These are phyloP conservation scores for Rapana venosa DNA, from an alignment of 2,888 invertebrate genomes.

Conservation along the genomic window DNA sequence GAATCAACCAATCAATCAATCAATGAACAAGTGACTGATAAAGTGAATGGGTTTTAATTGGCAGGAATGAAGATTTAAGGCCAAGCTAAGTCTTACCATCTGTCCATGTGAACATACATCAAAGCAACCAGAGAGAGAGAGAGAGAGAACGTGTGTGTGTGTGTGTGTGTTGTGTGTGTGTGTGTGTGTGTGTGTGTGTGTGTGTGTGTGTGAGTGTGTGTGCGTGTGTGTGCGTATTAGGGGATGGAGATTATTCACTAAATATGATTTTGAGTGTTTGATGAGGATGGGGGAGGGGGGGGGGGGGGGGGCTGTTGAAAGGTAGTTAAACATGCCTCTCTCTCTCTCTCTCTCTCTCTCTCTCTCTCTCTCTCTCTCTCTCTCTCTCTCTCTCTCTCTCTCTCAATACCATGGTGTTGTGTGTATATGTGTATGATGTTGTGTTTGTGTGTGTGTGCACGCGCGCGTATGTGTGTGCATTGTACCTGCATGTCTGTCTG, in stretches of 20 bases:
- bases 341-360: background rate
- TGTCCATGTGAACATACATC: no score
- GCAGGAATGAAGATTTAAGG: no score
- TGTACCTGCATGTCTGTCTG: slow-evolving; percentile 4
- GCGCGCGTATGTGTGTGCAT: slow-evolving; percentile 13
- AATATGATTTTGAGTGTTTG: no score
- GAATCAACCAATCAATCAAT: no score
- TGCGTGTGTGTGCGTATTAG: background rate
- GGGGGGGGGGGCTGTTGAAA: no score
- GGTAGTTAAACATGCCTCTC: background rate
- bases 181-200: slow-evolving; percentile 5
- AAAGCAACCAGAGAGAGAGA: no score
- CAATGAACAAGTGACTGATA: no score
- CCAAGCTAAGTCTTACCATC: no score
- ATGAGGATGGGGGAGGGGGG: no score
- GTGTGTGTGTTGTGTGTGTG: background rate
- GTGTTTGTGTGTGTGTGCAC: slow-evolving; percentile 21
- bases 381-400: no score
- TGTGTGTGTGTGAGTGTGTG: background rate
- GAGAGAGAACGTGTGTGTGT: background rate
- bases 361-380: slow-evolving; percentile 3
- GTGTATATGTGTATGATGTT: background rate
- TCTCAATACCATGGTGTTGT: background rate
- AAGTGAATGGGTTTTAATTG: no score
- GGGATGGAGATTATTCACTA: no score